phyloP scores from a whole-genome alignment of 2,888 invertebrate genomes.

The Oscheius sp. region DNA sequence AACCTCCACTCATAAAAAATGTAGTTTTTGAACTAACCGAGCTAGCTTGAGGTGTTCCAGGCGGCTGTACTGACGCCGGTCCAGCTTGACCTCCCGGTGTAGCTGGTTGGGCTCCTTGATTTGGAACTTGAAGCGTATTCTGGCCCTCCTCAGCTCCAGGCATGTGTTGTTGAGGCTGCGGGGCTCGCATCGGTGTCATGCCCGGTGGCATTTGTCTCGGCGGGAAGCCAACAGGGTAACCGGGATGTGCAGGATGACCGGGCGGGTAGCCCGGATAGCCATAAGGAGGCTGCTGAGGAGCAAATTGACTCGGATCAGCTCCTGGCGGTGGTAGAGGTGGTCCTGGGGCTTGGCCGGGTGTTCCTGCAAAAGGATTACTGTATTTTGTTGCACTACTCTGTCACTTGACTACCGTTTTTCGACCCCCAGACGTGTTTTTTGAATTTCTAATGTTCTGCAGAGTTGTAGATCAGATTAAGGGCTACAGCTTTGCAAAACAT shows the following conservation, averaged over 20 bases:
- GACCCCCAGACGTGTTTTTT: no score
- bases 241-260: conserved; percentile 21
- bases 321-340: conserved; percentile 7
- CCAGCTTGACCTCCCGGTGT: conserved; percentile 47
- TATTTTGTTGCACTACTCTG: no score
- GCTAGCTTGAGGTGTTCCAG: conserved; percentile 44
- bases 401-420: no score
- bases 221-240: conserved; percentile 42
- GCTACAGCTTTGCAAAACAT: no score
- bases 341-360: conserved; percentile 36
- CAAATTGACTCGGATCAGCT: no score
- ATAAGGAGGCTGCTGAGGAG: conserved; percentile 24
- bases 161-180: conserved; percentile 47
- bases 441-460: no score
- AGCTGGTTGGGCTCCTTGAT: conserved; percentile 38
- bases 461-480: no score
- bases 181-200: conserved; percentile 51
- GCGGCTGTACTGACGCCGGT: conserved; percentile 53
- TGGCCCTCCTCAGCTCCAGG: conserved; percentile 9
- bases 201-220: conserved; percentile 40
- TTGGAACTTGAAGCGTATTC: conserved; percentile 33
- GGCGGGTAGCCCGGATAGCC: conserved; percentile 21
- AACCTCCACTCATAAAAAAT: no score
- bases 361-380: conserved; percentile 7
- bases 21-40: conserved; percentile 2